Evolutionary conservation across 2,113 vertebrate species (phyloP).

Genomic region (Pycnonotus jocosus): DNA sequence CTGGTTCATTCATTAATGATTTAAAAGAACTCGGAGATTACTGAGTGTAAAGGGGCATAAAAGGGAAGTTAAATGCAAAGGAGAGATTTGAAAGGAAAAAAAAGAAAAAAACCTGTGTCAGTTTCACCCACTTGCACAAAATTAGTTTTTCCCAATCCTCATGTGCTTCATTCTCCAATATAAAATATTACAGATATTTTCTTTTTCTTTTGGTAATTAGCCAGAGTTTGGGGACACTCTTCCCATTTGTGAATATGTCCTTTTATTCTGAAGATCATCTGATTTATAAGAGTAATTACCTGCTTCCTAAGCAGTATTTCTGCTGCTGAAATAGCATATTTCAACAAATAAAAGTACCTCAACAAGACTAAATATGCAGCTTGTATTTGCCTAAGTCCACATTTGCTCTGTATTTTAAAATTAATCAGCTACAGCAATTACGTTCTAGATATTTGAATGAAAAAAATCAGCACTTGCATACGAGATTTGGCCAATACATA

Average conservation of each 20-base stretch:
- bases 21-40: slow-evolving; percentile 21
- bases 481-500: not conserved
- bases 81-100: not conserved
- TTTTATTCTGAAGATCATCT: not conserved
- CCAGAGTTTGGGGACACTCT: not conserved
- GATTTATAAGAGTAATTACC: not conserved
- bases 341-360: not conserved
- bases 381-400: not conserved
- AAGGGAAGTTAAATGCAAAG: not conserved
- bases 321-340: not conserved
- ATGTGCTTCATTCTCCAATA: not conserved
- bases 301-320: not conserved
- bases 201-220: not conserved
- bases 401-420: not conserved
- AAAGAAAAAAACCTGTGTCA: not conserved
- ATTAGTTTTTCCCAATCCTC: not conserved
- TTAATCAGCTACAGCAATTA: not conserved
- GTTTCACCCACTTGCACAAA: not conserved
- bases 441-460: not conserved
- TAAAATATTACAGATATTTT: not conserved
- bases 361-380: not conserved
- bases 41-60: not conserved
- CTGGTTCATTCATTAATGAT: slow-evolving; percentile 44
- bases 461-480: not conserved
- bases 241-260: not conserved